Conservation (phyloP, 2,113 vertebrate species). For the Percina caprodes region DNA sequence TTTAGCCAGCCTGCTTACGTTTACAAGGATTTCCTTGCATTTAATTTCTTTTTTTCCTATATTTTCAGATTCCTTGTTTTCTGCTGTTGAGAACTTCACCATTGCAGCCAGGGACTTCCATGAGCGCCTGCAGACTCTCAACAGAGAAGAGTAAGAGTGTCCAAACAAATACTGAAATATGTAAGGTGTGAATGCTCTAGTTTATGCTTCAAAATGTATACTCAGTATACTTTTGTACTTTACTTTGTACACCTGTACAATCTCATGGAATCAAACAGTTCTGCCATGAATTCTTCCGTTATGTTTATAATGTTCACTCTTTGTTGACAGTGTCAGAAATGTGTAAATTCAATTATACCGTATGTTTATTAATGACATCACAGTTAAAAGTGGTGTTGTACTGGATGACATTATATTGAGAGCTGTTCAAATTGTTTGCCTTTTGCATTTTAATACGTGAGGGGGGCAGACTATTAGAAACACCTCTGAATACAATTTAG, state of each 20-base stretch:
- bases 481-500: neutral
- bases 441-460: neutral
- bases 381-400: too few species aligned
- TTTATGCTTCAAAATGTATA: neutral
- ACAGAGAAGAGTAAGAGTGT: constrained; percentile 87
- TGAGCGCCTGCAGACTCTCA: constrained; percentile 82
- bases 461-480: neutral
- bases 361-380: too few species aligned
- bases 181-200: neutral
- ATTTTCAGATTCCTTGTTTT: constrained; percentile 89
- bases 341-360: too few species aligned
- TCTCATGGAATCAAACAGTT: neutral
- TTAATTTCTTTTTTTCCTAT: neutral
- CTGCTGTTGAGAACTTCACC: constrained; percentile 91
- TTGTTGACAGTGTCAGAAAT: too few species aligned
- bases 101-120: constrained; percentile 87
- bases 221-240: neutral
- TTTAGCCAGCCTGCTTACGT: neutral
- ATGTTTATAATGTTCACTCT: neutral
- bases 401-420: neutral
- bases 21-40: neutral
- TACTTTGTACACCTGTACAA: neutral
- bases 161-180: constrained; percentile 8
- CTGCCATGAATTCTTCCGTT: neutral
- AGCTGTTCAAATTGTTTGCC: neutral